A percentile compares a stretch with the other conserved stretches of the same genome.
Conservation (phyloP, 2,797 vertebrate genomes). For the Taenioides sp. region DNA sequence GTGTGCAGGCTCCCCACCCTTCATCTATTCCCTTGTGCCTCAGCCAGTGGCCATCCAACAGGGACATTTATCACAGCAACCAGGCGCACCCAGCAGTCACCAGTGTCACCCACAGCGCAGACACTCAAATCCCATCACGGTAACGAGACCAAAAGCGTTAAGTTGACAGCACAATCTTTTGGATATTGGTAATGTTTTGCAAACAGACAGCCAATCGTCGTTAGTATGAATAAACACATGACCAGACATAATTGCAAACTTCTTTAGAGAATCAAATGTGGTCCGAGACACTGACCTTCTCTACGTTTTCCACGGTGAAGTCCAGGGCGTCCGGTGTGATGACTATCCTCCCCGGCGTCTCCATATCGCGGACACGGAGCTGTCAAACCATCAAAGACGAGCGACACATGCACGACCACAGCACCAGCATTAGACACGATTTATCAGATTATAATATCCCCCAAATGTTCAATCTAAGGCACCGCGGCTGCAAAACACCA, state of each 20-base stretch:
- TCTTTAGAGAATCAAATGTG: rapidly evolving
- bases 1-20: conserved; percentile 27
- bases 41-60: conserved; percentile 58
- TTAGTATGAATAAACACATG: neutral
- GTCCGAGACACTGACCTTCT: conserved; percentile 83
- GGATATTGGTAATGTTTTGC: neutral
- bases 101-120: conserved; percentile 3
- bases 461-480: neutral
- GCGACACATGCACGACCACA: conserved; percentile 36
- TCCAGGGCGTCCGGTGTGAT: conserved; percentile 80
- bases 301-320: conserved; percentile 97
- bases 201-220: neutral
- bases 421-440: conserved; percentile 7
- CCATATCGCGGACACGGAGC: conserved; percentile 72
- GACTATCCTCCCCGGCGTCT: conserved; percentile 75
- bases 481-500: neutral
- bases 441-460: neutral
- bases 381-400: conserved; percentile 63
- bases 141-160: neutral
- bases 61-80: conserved; percentile 59
- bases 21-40: conserved; percentile 40
- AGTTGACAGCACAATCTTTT: neutral
- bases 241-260: neutral
- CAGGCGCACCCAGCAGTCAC: conserved; percentile 36
- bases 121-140: conserved; percentile 4